Conservation (phyloP, 2,113 vertebrate species). For the Clinocottus analis region DNA sequence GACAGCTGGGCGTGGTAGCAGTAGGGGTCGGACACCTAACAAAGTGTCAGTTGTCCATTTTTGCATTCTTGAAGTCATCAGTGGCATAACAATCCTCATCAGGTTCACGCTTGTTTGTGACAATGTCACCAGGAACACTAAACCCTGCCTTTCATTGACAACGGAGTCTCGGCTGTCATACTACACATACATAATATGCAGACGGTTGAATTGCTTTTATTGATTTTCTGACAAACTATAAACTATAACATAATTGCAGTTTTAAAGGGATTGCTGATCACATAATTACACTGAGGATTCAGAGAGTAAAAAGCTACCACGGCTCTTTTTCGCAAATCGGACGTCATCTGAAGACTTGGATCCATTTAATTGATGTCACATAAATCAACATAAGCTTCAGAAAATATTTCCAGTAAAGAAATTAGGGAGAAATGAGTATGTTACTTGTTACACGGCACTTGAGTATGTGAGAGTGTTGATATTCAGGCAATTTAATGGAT, state of each 20-base stretch:
- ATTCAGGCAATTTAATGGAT: background rate
- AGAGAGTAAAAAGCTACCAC: slow-evolving; percentile 1
- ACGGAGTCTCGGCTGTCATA: slow-evolving; percentile 45
- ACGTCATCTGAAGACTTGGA: slow-evolving; percentile 9
- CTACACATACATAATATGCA: slow-evolving; percentile 34
- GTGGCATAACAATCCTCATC: background rate
- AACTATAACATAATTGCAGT: slow-evolving; percentile 40
- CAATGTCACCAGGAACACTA: slow-evolving; percentile 11
- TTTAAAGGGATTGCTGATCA: slow-evolving; percentile 33
- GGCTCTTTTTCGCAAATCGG: background rate
- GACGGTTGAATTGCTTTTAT: slow-evolving; percentile 56
- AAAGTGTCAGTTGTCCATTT: background rate
- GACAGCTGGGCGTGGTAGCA: background rate
- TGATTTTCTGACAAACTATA: slow-evolving; percentile 60
- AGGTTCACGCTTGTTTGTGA: slow-evolving; percentile 1
- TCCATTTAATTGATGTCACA: background rate
- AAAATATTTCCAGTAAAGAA: background rate
- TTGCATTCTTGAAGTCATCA: background rate
- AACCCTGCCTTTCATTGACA: slow-evolving; percentile 23
- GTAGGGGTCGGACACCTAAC: background rate
- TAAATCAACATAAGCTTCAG: too few species aligned
- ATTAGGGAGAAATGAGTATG: background rate
- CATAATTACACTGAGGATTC: slow-evolving; percentile 27
- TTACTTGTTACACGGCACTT: background rate
- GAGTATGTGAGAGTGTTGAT: background rate